Base-by-base conservation (phyloP, 2,113 vertebrate genomes). In the Nipponia nippon region DNA sequence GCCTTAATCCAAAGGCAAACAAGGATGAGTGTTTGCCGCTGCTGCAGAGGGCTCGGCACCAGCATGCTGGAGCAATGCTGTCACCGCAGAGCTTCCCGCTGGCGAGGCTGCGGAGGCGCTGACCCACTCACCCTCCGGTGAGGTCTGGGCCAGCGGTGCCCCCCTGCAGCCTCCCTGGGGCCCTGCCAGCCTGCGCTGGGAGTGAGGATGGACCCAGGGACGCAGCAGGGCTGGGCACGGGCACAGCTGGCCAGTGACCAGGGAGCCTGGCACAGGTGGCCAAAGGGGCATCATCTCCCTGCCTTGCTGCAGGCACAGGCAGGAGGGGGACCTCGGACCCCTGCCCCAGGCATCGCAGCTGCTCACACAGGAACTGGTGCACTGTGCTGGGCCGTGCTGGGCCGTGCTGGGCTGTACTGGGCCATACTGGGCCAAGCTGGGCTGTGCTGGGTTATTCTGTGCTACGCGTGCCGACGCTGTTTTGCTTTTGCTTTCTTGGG, bases 11-110 rank as follows among this genome's bases (percentile, higher is more conserved):
- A 0, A 18, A 7, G 10, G 30, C 52, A 53, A 87, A 63, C 70
- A 36, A 66, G 10, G 47, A 18, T 7, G 20, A 13, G 19, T 0
- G 9, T 3, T 36, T 0, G 2, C 18, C 0, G 1, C 7, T 0
- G 0, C 36, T 2, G 0, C 76, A 5, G 50, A 25, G 58, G 34
- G 42, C 59, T 71, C 1, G 1, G 62, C 38, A 22, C 70, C 6
- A 2, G 15, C 3, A 2, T 19, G 1, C 26, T 7, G 14, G 56
- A 52, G 55, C 1, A 0, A 70, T 12, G n/a, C 38, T 1, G 1
- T 6, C 11, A 2, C 34, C 6, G 0, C 34, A 7, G 58, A 63
- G 17, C 16, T 14, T n/a, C 47, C 58, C 4, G 3, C 62, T 29
- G 63, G 34, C 1, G 0, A 22, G 44, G 82, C 46, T 30, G 69